Evolutionary conservation across 2,113 vertebrate species (phyloP), one percentile per base, ranked within the genome.

Genomic region (Eulacestoma nigropectus): DNA sequence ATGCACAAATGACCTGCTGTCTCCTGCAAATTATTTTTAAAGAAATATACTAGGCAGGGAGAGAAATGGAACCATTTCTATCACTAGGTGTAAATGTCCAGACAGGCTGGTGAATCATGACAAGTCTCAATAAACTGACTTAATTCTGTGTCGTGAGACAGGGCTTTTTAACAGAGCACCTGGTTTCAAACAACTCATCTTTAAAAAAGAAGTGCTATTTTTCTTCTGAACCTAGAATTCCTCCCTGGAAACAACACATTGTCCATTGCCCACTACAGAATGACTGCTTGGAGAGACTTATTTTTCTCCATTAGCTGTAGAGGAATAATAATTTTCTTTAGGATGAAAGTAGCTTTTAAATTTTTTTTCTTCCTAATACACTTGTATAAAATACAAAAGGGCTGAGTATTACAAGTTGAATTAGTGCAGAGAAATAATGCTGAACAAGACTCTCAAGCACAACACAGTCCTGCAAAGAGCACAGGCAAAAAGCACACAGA

Each of bases 271-370:
- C 17, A 11, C 10, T 46, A 23, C 1, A 17, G 29, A 91, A 73
- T 50, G 27, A 57, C 29, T 59, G 6, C 20, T 70, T 63, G 30
- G 16, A 64, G 18, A 27, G 27, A 75, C 8, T 41, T 33, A 46
- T 39, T 88, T 90, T 91, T 87, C 27, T 84, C 29, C 10, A 42
- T 59, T 75, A 85, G 7, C 16, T 68, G 11, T 33, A 50, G 21
- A 72, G 11, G 4, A 35, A 79, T 90, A 63, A n/a, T 13, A 7
- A 6, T 65, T 59, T 74, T 63, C 20, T 35, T 25, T 53, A 60
- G 8, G 9, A 56, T 59, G 9, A 73, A 60, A 79, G 3, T 5
- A 44, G 9, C 0, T 3, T n/a, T 39, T 33, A 3, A 5, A 1
- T 2, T 57, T n/a, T 26, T 55, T 52, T 81, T 47, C 5, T 62